Evolutionary conservation across 2,888 invertebrate species (phyloP).

Genomic region (Eudemis profundana): DNA sequence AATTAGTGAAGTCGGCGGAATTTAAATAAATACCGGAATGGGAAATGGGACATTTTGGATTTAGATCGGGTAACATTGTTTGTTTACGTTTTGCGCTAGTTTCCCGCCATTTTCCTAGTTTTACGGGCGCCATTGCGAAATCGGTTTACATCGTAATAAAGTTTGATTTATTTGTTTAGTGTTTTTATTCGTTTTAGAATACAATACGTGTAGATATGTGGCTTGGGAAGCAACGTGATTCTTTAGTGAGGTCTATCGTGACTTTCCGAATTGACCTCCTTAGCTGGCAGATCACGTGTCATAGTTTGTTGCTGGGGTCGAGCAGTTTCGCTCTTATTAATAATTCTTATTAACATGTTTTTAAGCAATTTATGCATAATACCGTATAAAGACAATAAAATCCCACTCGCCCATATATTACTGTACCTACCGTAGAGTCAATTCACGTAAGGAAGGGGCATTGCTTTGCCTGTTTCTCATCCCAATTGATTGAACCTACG

Average conservation of each 20-base stretch:
- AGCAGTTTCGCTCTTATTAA: neutral
- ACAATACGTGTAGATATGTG: neutral
- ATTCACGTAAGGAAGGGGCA: too few relatives aligned
- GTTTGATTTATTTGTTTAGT: neutral
- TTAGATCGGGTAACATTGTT: slow-evolving; percentile 39
- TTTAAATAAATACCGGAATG: neutral
- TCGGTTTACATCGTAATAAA: slow-evolving; percentile 2
- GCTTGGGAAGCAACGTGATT: neutral
- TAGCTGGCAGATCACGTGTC: slow-evolving; percentile 44
- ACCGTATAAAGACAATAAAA: too few relatives aligned
- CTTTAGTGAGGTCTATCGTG: slow-evolving; percentile 46
- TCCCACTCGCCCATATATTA: too few relatives aligned
- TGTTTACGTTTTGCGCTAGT: slow-evolving; percentile 39
- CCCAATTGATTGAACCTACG: too few relatives aligned
- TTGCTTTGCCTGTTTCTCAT: too few relatives aligned
- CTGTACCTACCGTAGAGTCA: too few relatives aligned
- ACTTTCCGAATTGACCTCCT: slow-evolving; percentile 76
- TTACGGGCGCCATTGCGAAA: slow-evolving; percentile 14
- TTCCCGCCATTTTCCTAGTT: slow-evolving; percentile 55
- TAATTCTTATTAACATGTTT: neutral
- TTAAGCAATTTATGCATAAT: neutral
- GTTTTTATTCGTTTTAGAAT: slow-evolving; percentile 10
- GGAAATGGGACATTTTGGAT: slow-evolving; percentile 3
- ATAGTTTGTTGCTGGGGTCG: neutral
- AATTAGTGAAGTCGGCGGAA: neutral